These are phyloP conservation scores for Tetramorium parvispinum DNA, from an alignment of 1,140 invertebrate species.

Conservation along the genomic window DNA sequence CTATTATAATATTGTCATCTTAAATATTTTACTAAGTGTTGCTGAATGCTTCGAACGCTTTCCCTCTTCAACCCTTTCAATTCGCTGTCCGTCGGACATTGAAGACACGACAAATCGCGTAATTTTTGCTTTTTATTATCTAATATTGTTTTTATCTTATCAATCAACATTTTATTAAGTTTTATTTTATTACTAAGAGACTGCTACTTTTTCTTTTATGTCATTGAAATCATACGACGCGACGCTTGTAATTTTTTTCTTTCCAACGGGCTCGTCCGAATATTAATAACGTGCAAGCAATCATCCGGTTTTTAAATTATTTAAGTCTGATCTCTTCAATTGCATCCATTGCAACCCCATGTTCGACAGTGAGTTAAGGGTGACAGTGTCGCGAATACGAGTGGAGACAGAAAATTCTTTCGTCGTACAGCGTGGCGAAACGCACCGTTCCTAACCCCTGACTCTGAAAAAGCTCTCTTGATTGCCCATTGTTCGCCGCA, in stretches of 20 bases:
- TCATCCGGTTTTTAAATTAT: background rate
- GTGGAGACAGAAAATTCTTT: conserved; percentile 2
- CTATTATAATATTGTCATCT: background rate
- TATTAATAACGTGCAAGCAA: background rate
- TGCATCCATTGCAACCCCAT: background rate
- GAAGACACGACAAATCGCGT: background rate
- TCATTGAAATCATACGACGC: background rate
- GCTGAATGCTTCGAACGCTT: background rate
- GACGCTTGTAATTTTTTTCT: background rate
- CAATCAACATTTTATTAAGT: background rate
- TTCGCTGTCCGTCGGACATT: background rate
- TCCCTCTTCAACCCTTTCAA: background rate
- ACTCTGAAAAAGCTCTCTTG: conserved; percentile 38
- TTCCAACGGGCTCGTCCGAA: background rate
- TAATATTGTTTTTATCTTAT: background rate
- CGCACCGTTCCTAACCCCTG: background rate
- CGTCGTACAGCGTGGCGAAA: background rate
- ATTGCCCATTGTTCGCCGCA: conserved; percentile 52
- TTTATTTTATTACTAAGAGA: background rate
- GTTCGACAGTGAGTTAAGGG: background rate
- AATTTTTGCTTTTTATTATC: background rate
- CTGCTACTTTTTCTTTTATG: background rate
- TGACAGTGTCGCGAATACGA: conserved; percentile 2
- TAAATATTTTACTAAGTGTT: conserved; percentile 11
- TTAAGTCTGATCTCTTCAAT: background rate